Evolutionary conservation across 2,888 invertebrate genomes (phyloP).

Genomic region (Odontomyia ornata): DNA sequence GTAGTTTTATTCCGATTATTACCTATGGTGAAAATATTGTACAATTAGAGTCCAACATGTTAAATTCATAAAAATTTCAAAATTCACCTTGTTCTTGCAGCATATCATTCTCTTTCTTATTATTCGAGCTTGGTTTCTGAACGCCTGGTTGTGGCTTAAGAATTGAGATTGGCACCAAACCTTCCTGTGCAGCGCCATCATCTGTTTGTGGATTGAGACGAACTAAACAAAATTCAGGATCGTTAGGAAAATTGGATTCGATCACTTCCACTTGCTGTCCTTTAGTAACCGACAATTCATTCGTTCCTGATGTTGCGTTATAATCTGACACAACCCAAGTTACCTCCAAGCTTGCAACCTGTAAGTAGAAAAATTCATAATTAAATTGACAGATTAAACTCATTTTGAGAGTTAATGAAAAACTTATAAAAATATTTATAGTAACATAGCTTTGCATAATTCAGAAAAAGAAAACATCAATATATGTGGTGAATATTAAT

Average conservation of each 20-base stretch:
- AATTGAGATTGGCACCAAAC: slow-evolving; percentile 81
- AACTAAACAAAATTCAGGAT: slow-evolving; percentile 78
- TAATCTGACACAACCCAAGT: slow-evolving; percentile 92
- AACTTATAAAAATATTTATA: no score
- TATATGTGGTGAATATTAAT: no score
- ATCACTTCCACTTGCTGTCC: slow-evolving; percentile 95
- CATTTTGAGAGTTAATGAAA: no score
- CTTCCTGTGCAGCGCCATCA: slow-evolving; percentile 72
- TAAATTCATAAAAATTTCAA: background rate
- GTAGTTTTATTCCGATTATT: slow-evolving; percentile 59
- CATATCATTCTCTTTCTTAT: slow-evolving; percentile 60
- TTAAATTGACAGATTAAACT: no score
- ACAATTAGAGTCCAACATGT: no score
- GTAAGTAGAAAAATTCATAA: slow-evolving; percentile 58
- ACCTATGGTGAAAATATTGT: slow-evolving; percentile 72
- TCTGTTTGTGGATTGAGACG: slow-evolving; percentile 68
- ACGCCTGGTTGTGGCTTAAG: slow-evolving; percentile 77
- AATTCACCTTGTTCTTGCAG: slow-evolving; percentile 62
- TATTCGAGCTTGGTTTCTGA: slow-evolving; percentile 55
- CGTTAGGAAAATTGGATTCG: slow-evolving; percentile 73
- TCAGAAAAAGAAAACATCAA: no score
- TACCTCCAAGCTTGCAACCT: slow-evolving; percentile 85
- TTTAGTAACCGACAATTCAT: slow-evolving; percentile 85
- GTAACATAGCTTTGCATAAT: no score
- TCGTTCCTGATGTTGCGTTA: slow-evolving; percentile 75